Evolutionary conservation across 2,797 vertebrate genomes (phyloP), one percentile per base, ranked within the genome.

Genomic region (Gephyroberyx darwinii): DNA sequence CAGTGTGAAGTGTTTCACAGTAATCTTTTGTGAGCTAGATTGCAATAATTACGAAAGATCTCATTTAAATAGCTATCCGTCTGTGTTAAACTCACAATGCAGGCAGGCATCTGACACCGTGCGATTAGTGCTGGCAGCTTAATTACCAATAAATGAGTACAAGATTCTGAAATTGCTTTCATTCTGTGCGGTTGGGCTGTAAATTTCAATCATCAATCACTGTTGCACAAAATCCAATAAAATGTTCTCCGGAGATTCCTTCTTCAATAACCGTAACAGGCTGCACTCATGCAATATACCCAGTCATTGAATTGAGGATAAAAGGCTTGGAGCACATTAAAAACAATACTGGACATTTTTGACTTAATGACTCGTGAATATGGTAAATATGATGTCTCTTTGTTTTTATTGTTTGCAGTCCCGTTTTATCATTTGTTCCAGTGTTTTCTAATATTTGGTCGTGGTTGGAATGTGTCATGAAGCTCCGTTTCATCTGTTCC

Each of bases 1-100:
- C 68, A 81, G 77, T 82, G 83, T 68, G 60, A 86, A 82, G 70
- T 80, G 43, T 73, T 86, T 79, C 62, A 43, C 48, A 65, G 74
- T 73, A 61, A 65, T 57, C 75, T 69, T 78, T 53, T 77, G 77
- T 71, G 74, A 69, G 6, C 62, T 73, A 43, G 67, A 84, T 78
- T 76, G 45, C 77, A 41, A 73, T 84, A 81, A 90, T 89, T 78
- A 80, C 30, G 13, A 69, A 80, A 65, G 78, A 70, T 75, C 75
- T 71, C 20, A 45, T 88, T 86, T 76, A 86, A 90, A 83, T 77
- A 82, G 71, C 60, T 26, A 86, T 89, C 82, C 69, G 55, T 92
- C 85, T 88, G 60, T 3, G 16, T 69, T 63, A 9, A 8, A 57
- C 71, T 69, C 84, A 83, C 86, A 86, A 72, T 63, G 74, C 1